Evolutionary conservation across 1,140 invertebrate species (phyloP).

Genomic region (Rhagoletis pomonella): DNA sequence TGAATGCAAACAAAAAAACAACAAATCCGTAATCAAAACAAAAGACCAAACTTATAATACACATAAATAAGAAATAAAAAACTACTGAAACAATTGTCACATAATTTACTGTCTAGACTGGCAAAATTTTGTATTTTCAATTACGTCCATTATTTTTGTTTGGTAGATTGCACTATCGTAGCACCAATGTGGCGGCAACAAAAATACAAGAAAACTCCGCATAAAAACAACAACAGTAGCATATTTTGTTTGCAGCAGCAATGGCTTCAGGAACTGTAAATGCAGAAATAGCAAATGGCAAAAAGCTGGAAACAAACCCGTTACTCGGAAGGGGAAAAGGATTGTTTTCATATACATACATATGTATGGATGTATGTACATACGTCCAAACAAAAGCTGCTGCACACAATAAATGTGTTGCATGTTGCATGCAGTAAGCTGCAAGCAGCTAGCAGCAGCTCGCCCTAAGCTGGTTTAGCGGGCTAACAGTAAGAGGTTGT

Average conservation of each 20-base stretch:
- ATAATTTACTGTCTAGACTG: slow-evolving; percentile 74
- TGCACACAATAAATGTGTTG: background rate
- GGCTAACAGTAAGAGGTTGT: slow-evolving; percentile 13
- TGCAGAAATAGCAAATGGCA: background rate
- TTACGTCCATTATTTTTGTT: slow-evolving; percentile 63
- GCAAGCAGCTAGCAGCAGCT: background rate
- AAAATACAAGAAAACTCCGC: background rate
- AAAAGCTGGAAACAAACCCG: slow-evolving; percentile 32
- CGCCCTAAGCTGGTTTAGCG: background rate
- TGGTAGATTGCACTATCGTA: slow-evolving; percentile 32
- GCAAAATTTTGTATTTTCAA: slow-evolving; percentile 74
- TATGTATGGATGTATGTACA: background rate
- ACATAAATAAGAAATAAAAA: slow-evolving; percentile 50
- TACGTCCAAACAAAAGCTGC: background rate
- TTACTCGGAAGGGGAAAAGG: background rate
- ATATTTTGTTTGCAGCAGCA: background rate
- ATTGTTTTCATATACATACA: background rate
- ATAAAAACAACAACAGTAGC: background rate
- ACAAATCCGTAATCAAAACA: slow-evolving; percentile 16
- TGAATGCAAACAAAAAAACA: slow-evolving; percentile 49
- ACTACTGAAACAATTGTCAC: slow-evolving; percentile 70
- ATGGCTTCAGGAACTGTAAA: slow-evolving; percentile 16
- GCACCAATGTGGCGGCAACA: slow-evolving; percentile 24
- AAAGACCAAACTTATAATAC: background rate
- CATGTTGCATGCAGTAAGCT: background rate